A percentile compares a stretch with the other conserved stretches of the same genome.
These are phyloP conservation scores for Cardinalis cardinalis DNA, from an alignment of 2,113 vertebrate genomes.

Conservation along the genomic window DNA sequence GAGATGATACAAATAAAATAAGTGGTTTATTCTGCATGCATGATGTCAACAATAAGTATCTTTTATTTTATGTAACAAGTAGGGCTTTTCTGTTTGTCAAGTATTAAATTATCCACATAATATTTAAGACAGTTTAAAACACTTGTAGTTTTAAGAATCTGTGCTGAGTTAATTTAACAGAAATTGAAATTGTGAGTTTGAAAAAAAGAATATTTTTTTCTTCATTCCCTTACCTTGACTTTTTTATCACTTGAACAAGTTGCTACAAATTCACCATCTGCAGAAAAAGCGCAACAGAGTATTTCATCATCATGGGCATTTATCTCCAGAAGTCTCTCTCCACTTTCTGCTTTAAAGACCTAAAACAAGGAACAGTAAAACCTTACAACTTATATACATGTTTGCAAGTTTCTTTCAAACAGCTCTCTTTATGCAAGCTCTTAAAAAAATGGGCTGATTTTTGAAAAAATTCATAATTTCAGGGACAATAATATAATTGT, in stretches of 20 bases:
- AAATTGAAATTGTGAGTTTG: background rate
- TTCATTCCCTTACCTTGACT: constrained; percentile 81
- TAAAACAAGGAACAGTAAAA: constrained; percentile 49
- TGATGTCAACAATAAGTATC: background rate
- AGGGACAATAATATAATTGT: background rate
- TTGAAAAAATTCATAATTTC: background rate
- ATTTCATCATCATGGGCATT: constrained; percentile 90
- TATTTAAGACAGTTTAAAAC: background rate
- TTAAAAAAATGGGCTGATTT: background rate
- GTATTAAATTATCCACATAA: background rate
- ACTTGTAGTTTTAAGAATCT: background rate
- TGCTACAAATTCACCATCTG: constrained; percentile 84
- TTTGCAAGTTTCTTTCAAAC: background rate
- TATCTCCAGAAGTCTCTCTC: constrained; percentile 87
- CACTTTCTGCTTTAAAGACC: constrained; percentile 90
- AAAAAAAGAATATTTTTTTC: background rate
- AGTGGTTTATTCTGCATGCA: background rate
- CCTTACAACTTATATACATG: background rate
- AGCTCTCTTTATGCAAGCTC: background rate
- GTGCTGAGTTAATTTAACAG: background rate
- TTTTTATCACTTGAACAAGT: constrained; percentile 92
- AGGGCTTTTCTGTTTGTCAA: background rate
- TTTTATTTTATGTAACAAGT: background rate
- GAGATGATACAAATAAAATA: background rate
- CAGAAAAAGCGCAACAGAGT: constrained; percentile 89